Evolutionary conservation across 2,797 vertebrate species (phyloP), one percentile per base, ranked within the genome.

Genomic region (Lacerta bilineata): DNA sequence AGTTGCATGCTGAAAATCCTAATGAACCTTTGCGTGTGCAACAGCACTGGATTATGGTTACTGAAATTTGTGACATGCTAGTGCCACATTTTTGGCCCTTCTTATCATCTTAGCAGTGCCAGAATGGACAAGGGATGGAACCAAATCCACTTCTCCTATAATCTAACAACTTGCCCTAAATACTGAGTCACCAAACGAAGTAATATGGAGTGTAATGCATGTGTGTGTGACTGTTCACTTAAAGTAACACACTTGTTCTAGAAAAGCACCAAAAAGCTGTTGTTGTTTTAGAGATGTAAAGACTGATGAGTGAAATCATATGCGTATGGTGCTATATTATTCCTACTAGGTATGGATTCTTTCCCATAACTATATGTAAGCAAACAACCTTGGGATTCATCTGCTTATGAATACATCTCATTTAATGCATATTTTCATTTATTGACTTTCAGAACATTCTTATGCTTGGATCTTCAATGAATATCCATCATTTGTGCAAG

Each of bases 401-500:
- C 27, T 43, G 15, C 46, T n/a, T 80, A 71, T 17, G 17, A 87
- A 55, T 3, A 0, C 1, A 33, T 17, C 69, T 84, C 17, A 59
- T 33, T 84, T 66, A 29, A 8, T 84, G 23, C 18, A 7, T 50
- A 36, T 64, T 89, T 90, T 89, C 50, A 72, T 59, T 18, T 84
- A 3, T 86, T 84, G 0, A 39, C 80, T 13, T 39, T 17, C 78
- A 99, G 98, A 98, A 7, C 72, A 98, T 78, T 97, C 97, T 0
- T 99, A 98, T 68, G 97, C 98, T 2, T 99, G 99, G 99, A 98
- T 99, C 97, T 99, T 99, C 97, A 99, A 99, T 20, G 98, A 98
- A 87, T 98, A 98, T 43, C 98, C 98, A 0, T 96, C 98, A 0
- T 98, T 98, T 25, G 98, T 99, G 29, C 98, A 98, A 91, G 98